Percentiles rank a stretch among this genome's conserved stretches.
These are phyloP conservation scores for Phocoena phocoena DNA, from an alignment of 2,113 vertebrate species.

Conservation along the genomic window DNA sequence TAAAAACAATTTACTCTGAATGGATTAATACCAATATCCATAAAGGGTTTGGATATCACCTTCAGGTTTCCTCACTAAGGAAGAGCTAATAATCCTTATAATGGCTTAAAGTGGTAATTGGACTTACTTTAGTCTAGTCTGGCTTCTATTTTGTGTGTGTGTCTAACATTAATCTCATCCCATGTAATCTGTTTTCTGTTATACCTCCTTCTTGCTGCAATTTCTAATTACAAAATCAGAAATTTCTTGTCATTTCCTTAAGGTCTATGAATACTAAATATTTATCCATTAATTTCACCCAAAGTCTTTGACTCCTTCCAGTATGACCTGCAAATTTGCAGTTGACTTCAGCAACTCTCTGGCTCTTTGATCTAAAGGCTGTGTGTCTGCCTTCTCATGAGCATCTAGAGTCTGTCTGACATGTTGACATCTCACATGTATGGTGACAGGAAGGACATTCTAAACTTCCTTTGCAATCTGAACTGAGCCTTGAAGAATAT, in stretches of 20 bases:
- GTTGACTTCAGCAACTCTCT: neutral
- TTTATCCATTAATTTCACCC: neutral
- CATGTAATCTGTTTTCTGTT: neutral
- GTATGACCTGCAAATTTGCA: neutral
- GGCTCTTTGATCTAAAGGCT: neutral
- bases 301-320: neutral
- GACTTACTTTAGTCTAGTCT: neutral
- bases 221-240: constrained; percentile 27
- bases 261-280: constrained; percentile 6
- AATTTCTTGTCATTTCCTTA: neutral
- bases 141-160: neutral
- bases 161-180: neutral
- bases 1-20: neutral
- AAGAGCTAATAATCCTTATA: neutral
- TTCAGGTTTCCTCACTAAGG: neutral
- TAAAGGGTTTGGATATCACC: neutral
- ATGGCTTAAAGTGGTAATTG: neutral
- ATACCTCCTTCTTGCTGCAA: neutral
- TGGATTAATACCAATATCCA: neutral
- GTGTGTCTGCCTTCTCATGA: neutral
- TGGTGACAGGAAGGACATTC: neutral
- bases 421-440: neutral
- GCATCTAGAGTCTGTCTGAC: neutral
- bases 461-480: constrained; percentile 2
- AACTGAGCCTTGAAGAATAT: neutral